A percentile compares a stretch with the other conserved stretches of the same genome.
phyloP scores from a whole-genome alignment of 2,113 vertebrate genomes.

The Falco punctatus region DNA sequence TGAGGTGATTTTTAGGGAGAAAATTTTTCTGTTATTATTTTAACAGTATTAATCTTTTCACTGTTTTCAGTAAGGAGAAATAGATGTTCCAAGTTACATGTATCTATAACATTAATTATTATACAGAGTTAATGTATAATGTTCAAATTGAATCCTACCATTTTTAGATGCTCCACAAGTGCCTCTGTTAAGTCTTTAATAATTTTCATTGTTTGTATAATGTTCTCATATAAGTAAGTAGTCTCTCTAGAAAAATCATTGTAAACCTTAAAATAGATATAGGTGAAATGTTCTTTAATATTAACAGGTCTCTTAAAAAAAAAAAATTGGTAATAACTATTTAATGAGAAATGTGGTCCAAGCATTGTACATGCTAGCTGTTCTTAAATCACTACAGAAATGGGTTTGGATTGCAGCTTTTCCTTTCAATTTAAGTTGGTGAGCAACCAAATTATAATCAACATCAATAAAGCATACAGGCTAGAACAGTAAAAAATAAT shows the following conservation, averaged over 20 bases:
- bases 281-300: neutral
- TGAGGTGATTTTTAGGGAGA: neutral
- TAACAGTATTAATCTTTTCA: neutral
- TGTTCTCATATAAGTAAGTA: neutral
- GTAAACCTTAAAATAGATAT: neutral
- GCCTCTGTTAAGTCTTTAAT: neutral
- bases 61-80: neutral
- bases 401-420: conserved; percentile 39
- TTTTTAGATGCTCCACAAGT: neutral
- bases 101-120: neutral
- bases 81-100: neutral
- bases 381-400: conserved; percentile 53
- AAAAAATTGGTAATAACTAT: conserved; percentile 3
- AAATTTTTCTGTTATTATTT: neutral
- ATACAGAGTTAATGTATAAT: neutral
- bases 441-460: conserved; percentile 61
- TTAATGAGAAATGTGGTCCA: conserved; percentile 42
- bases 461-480: conserved; percentile 42
- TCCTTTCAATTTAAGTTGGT: conserved; percentile 52
- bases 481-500: conserved; percentile 49
- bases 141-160: neutral
- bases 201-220: neutral
- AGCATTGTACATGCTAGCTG: neutral
- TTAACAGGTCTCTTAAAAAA: neutral
- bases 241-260: neutral